Base-by-base conservation (phyloP, 2,113 vertebrate genomes). In the Pao palembangensis region DNA sequence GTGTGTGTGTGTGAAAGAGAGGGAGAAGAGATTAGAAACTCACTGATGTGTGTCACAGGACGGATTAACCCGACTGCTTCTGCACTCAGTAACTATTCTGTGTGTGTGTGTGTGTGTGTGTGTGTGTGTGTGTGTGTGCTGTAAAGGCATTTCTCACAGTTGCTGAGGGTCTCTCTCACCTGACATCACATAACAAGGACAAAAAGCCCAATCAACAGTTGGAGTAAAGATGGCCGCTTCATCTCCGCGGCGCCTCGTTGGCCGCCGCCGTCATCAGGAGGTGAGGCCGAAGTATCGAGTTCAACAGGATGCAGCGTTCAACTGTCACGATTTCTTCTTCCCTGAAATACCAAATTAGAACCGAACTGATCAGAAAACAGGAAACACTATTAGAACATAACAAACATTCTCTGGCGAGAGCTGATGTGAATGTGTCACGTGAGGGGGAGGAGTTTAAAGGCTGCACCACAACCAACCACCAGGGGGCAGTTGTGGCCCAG, bases 11-110 rank as follows among this genome's bases (percentile, higher is more conserved):
- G 66, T 60, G 70, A 44, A 28, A 28, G 25, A 28, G 19, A 56
- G 66, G 75, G 78, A 75, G 50, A 54, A 60, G 68, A 78, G 78
- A 76, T 82, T 84, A 80, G 72, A 65, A 38, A 69, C 59, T 75
- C 80, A 75, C 65, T 84, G 86, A 70, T 75, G 76, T 87, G 82
- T 84, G 79, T 83, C 79, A 79, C 65, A 80, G 68, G 76, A 76
- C 68, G 51, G 84, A 87, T 85, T 88, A 85, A 81, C 80, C 83
- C 69, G 69, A 44, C 76, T 75, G 70, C 71, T 71, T 64, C 58
- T 74, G 67, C 57, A 65, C 67, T 69, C 55, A 65, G 51, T 69
- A 64, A 68, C 47, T 52, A 42, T 41, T 20, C 13, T 67, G 48
- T 74, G 38, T 64, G 56, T 52, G 62, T 23, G 49, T 58, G 56